Base-by-base conservation (phyloP, 2,888 invertebrate species). In the Pheosia tremula region DNA sequence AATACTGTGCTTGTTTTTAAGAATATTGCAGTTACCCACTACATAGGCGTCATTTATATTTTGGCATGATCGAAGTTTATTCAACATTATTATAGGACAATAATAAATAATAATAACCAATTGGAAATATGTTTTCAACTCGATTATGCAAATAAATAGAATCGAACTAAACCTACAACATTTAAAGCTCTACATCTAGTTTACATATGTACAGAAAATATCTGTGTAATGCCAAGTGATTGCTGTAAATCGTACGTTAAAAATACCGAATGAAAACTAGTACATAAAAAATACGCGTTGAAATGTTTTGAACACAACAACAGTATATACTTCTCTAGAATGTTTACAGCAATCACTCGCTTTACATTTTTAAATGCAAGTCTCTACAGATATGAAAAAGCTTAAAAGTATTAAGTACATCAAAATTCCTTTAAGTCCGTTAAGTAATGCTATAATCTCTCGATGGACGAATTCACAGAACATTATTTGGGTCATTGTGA, bases 361-460 rank as follows among this genome's bases (percentile, higher is more conserved):
- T 81, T 81, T 80, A 82, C 82, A 81, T 78, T 72, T 82, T 83
- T 88, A 71, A 89, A 89, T 89, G 86, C 87, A 84, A 82, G 69
- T 82, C 69, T 74, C 74, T 84, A 83, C 74, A 79, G 73, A 71
- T 71, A 74, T 80, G 80, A 79, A 76, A 76, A 86, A 87, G 80
- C 86, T 89, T 87, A 85, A 86, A 85, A 86, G 86, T 85, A 88
- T 92, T 92, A 93, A 92, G 93, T 92, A 93, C 93, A 89, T 86
- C 66, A 83, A 84, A 82, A 78, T 82, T 86, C 85, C 74, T 78
- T 85, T 90, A 87, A 89, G 89, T 89, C 82, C 75, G 78, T 78
- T 74, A 63, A 75, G 71, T 79, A 79, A 79, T 80, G 78, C 76
- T 80, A 82, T 78, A 90, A 91, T 90, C 88, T 89, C 88, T 84